phyloP scores from a whole-genome alignment of 2,888 invertebrate genomes.

The Plemyria rubiginata region DNA sequence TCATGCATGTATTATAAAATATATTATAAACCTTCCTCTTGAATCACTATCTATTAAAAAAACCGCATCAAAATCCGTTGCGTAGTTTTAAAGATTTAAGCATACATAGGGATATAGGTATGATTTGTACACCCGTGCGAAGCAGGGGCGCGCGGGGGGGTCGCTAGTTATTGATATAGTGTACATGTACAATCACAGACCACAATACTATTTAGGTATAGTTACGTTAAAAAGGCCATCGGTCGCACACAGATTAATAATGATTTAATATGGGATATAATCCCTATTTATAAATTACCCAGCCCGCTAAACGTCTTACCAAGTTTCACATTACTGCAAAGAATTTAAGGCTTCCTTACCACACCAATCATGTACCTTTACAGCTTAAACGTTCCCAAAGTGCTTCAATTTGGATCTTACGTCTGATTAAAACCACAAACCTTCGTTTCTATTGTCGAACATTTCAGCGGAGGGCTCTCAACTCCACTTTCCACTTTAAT shows the following conservation, averaged over 20 bases:
- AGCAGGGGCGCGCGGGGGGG: no score
- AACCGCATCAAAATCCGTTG: no score
- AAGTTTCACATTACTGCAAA: conserved; percentile 16
- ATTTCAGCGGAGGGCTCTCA: conserved; percentile 13
- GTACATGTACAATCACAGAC: no score
- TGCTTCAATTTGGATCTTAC: conserved; percentile 38
- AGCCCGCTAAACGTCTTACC: neutral
- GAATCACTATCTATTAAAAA: no score
- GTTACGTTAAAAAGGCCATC: neutral
- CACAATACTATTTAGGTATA: no score
- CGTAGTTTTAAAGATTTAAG: no score
- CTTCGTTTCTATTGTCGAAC: conserved; percentile 34
- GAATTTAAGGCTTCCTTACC: conserved; percentile 16
- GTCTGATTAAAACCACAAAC: conserved; percentile 45
- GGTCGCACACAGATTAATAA: neutral
- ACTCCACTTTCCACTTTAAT: conserved; percentile 24
- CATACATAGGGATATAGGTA: no score
- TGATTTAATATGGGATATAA: neutral
- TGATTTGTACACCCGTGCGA: no score
- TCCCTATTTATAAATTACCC: conserved; percentile 6
- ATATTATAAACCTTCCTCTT: no score
- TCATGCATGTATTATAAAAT: no score
- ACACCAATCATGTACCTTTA: conserved; percentile 27
- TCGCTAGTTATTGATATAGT: no score
- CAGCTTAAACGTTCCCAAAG: conserved; percentile 33